A percentile compares a stretch with the other conserved stretches of the same genome.
These are phyloP conservation scores for Diarsia dahlii DNA, from an alignment of 2,888 invertebrate genomes.

Conservation along the genomic window DNA sequence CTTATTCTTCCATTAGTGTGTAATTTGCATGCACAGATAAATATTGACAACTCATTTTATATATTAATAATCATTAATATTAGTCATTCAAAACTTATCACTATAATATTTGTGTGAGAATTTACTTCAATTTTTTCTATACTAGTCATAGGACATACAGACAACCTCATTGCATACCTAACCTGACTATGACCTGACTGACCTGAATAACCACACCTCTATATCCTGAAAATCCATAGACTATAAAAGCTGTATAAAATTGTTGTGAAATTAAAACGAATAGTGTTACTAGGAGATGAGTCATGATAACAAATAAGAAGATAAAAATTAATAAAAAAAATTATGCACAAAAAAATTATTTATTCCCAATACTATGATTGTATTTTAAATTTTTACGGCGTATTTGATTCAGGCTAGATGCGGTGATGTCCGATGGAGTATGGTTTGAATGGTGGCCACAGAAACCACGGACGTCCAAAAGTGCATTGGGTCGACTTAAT, in stretches of 20 bases:
- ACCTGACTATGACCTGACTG: no score
- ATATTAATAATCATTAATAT: conserved; percentile 4
- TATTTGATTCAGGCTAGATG: no score
- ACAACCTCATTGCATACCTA: no score
- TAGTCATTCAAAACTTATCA: neutral
- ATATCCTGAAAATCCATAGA: conserved; percentile 3
- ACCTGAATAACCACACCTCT: conserved; percentile 1
- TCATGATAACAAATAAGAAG: conserved; percentile 12
- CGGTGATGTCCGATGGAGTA: no score
- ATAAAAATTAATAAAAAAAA: neutral
- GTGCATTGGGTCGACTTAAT: no score
- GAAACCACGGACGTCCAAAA: no score
- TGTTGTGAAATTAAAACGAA: conserved; percentile 16
- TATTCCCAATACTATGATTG: neutral
- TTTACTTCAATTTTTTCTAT: neutral
- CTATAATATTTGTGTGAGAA: neutral
- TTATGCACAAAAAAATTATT: neutral
- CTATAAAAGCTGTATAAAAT: neutral
- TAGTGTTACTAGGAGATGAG: conserved; percentile 5
- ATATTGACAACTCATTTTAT: conserved; percentile 7
- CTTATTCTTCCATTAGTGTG: neutral
- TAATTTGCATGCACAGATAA: conserved; percentile 20
- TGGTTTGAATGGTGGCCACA: no score
- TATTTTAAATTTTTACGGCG: neutral
- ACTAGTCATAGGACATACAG: no score